phyloP scores from a whole-genome alignment of 2,113 vertebrate species.

The Crotophaga sulcirostris region DNA sequence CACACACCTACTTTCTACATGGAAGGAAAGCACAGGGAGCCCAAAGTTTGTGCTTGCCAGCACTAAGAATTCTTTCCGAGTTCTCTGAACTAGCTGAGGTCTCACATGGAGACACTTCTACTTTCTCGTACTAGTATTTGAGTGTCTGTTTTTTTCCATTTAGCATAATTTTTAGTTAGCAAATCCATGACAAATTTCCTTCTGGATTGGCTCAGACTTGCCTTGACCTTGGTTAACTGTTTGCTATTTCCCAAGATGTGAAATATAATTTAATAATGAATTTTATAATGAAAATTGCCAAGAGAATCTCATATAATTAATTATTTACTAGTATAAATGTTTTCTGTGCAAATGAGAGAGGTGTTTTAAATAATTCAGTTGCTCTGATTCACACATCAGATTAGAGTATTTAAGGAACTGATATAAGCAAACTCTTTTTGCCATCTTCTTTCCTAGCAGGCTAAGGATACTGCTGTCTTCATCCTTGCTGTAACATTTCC shows the following conservation, averaged over 20 bases:
- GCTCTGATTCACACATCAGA: neutral
- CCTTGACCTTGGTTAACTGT: neutral
- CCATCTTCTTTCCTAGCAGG: neutral
- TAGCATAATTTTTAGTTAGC: neutral
- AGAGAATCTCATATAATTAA: neutral
- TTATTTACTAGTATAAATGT: slow-evolving; percentile 16
- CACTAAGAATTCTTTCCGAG: neutral
- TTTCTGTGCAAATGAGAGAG: neutral
- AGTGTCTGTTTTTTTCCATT: neutral
- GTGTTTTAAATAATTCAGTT: neutral
- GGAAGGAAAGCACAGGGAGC: neutral
- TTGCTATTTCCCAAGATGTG: neutral
- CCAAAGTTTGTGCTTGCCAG: neutral
- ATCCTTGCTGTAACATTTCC: neutral
- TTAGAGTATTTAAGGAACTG: neutral
- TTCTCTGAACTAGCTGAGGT: neutral
- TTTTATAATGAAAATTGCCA: neutral
- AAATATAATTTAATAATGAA: slow-evolving; percentile 15
- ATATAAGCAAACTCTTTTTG: neutral
- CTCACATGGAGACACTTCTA: neutral
- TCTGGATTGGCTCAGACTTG: neutral
- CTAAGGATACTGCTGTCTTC: neutral
- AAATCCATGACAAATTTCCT: neutral
- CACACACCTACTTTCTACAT: fast-evolving
- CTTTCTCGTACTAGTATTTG: neutral